phyloP scores from a whole-genome alignment of 2,888 invertebrate species.

The Pedicia rivosa region DNA sequence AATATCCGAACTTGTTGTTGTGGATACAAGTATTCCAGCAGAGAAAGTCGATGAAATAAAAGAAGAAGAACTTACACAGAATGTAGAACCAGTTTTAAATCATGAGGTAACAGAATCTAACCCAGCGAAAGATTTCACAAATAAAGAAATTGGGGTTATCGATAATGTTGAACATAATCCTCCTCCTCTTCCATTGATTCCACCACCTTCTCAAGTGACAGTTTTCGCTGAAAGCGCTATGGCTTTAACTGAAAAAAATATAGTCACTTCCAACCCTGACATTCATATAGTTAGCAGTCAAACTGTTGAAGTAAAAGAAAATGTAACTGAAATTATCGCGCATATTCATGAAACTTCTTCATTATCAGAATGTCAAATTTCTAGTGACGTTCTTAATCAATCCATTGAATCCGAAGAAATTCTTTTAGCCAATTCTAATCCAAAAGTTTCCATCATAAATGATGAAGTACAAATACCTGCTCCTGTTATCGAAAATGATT shows the following conservation, averaged over 20 bases:
- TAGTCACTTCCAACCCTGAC: background rate
- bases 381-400: background rate
- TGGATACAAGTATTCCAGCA: too few relatives aligned
- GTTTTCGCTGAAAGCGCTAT: conserved; percentile 55
- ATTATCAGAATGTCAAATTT: background rate
- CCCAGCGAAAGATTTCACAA: background rate
- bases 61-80: conserved; percentile 1
- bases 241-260: conserved; percentile 22
- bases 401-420: background rate
- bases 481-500: background rate
- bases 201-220: conserved; percentile 59
- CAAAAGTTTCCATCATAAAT: background rate
- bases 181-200: conserved; percentile 56
- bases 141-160: background rate
- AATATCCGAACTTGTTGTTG: conserved; percentile 1
- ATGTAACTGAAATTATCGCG: too few relatives aligned
- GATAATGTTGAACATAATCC: conserved; percentile 24
- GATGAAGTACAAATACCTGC: conserved; percentile 3
- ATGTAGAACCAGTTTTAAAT: background rate
- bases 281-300: too few relatives aligned
- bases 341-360: too few relatives aligned
- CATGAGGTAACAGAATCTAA: background rate
- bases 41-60: background rate
- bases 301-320: too few relatives aligned
- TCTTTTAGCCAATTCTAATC: background rate